Evolutionary conservation across 2,113 vertebrate species (phyloP).

Genomic region (Stercorarius parasiticus): DNA sequence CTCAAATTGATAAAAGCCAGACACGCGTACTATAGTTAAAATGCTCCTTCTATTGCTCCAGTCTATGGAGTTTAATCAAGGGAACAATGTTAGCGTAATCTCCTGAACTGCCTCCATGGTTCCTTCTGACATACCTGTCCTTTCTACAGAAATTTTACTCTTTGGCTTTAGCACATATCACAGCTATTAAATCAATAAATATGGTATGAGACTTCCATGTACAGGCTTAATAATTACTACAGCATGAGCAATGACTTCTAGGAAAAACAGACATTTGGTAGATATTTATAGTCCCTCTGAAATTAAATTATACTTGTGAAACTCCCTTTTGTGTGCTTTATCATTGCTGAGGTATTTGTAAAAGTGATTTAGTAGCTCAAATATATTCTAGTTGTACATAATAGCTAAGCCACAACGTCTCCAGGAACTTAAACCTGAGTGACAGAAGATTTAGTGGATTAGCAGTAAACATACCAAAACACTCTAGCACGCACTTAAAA

Average conservation of each 20-base stretch:
- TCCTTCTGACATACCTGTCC: not conserved
- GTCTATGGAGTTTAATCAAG: not conserved
- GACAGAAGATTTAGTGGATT: not conserved
- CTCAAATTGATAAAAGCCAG: not conserved
- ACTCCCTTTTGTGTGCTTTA: not conserved
- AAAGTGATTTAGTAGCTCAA: not conserved
- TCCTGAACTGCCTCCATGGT: not conserved
- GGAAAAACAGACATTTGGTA: not conserved
- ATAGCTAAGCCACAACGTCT: not conserved
- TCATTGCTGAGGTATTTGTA: not conserved
- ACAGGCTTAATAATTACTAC: not conserved
- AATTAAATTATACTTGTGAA: not conserved
- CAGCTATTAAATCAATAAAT: not conserved
- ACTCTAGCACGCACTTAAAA: not conserved
- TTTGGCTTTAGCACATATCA: not conserved
- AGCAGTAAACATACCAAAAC: not conserved
- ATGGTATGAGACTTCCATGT: not conserved
- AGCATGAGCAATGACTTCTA: not conserved
- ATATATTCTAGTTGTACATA: not conserved
- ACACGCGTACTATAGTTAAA: not conserved
- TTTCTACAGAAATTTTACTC: not conserved
- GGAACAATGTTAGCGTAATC: not conserved
- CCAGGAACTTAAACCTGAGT: not conserved
- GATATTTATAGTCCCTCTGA: not conserved
- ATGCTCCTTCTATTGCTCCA: not conserved